Conservation (phyloP, 2,888 invertebrate species). For the Pandemis heparana region DNA sequence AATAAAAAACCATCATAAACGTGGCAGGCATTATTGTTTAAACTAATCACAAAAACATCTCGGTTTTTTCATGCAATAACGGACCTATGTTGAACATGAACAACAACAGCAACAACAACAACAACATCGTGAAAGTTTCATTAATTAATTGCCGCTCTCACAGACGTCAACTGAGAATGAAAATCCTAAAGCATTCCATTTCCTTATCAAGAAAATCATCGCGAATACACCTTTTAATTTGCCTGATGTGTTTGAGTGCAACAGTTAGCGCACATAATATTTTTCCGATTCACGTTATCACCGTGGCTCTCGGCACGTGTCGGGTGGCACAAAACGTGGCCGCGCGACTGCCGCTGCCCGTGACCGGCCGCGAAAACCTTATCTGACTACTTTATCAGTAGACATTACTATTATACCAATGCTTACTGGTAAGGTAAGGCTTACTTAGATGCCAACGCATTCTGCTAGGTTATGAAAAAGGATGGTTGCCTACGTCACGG, state of each 20-base stretch:
- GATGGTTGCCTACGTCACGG: too few species aligned
- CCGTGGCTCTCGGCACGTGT: conserved; percentile 45
- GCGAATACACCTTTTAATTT: background rate
- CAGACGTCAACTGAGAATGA: background rate
- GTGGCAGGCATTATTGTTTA: too few species aligned
- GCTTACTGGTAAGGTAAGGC: background rate
- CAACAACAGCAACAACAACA: too few species aligned
- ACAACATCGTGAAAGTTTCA: too few species aligned
- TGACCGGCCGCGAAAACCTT: conserved; percentile 19
- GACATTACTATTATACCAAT: conserved; percentile 3
- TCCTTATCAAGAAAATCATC: background rate
- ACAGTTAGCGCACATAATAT: background rate
- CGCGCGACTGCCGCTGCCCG: conserved; percentile 28
- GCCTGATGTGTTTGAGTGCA: background rate
- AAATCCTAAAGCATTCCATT: background rate
- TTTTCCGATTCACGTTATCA: conserved; percentile 32
- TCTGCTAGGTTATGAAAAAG: background rate
- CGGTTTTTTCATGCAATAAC: too few species aligned
- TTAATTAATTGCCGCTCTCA: too few species aligned
- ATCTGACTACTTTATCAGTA: conserved; percentile 37
- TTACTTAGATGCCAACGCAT: background rate
- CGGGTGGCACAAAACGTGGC: conserved; percentile 45
- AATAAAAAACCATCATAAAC: too few species aligned
- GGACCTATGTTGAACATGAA: too few species aligned
- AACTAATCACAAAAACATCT: too few species aligned